These are phyloP conservation scores for Belonocnema kinseyi DNA, from an alignment of 1,140 invertebrate genomes.

Conservation along the genomic window DNA sequence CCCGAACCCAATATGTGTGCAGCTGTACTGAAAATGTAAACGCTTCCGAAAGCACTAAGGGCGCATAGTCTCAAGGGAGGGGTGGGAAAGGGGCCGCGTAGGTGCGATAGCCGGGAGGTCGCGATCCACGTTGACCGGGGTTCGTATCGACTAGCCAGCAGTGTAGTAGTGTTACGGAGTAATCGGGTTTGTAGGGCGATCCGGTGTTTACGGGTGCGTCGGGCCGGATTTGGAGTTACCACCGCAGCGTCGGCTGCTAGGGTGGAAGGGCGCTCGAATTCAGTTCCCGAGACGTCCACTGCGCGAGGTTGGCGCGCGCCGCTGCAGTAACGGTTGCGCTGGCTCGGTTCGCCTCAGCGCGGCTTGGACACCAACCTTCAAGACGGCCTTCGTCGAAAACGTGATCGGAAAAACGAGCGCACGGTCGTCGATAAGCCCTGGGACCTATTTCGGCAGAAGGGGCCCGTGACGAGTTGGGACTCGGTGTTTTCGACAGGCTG, in stretches of 20 bases:
- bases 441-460: background rate
- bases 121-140: constrained; percentile 30
- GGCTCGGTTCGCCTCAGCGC: constrained; percentile 66
- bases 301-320: constrained; percentile 70
- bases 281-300: constrained; percentile 67
- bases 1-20: background rate
- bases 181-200: constrained; percentile 55
- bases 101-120: constrained; percentile 22
- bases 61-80: background rate
- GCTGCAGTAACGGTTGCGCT: constrained; percentile 72
- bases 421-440: constrained; percentile 3
- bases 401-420: constrained; percentile 39
- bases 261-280: constrained; percentile 60
- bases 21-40: background rate
- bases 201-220: constrained; percentile 41
- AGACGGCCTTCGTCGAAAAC: constrained; percentile 58
- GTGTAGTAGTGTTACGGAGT: constrained; percentile 28
- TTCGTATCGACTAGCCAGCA: constrained; percentile 20
- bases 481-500: too few species aligned
- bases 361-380: constrained; percentile 66
- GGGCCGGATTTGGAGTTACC: constrained; percentile 48
- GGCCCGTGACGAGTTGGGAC: background rate
- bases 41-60: constrained; percentile 15
- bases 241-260: constrained; percentile 46
- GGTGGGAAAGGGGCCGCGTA: constrained; percentile 3